Evolutionary conservation across 2,797 vertebrate species (phyloP), one percentile per base, ranked within the genome.

Genomic region (Danio choprae): DNA sequence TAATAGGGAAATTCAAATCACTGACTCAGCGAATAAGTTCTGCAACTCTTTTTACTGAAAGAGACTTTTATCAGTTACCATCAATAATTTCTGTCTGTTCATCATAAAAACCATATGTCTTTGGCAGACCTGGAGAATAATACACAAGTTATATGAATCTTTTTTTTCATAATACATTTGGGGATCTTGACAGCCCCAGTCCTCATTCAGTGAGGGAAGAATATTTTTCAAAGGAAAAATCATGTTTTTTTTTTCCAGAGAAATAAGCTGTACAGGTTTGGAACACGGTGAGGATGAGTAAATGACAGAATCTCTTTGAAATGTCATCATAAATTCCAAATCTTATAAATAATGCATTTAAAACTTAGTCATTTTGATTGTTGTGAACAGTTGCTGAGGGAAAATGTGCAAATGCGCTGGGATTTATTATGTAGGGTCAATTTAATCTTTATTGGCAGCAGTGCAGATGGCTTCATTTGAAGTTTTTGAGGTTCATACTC

Each of bases 401-500:
- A 8, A 55, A 71, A 36, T 22, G 62, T 12, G 41, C 62, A 64
- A 64, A 44, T 65, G 43, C 46, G 12, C 12, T 13, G 11, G 68
- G 22, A 68, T 68, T 43, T 55, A 55, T 56, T 2, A 43, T 1
- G 11, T 13, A 40, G 16, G 50, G 29, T 70, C 67, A 40, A 11
- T 56, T 56, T 72, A 53, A 72, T 58, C 5, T 44, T 16, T 18
- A 43, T 1, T 56, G 40, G 55, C 12, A 46, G 40, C 7, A 55
- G 51, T 36, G 56, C 69, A 56, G 38, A 71, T 43, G 69, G 51
- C 36, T 56, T 56, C 5, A 29, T 60, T 48, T 43, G 11, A 50
- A 12, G 13, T 36, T 74, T 60, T 50, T 71, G 36, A 71, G 38
- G 77, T 60, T 79, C 44, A 70, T 70, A 50, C 67, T 62, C 8